Percentiles rank a stretch among this genome's conserved stretches.
These are phyloP conservation scores for Aselliscus stoliczkanus DNA, from an alignment of 2,797 vertebrate genomes.

Conservation along the genomic window DNA sequence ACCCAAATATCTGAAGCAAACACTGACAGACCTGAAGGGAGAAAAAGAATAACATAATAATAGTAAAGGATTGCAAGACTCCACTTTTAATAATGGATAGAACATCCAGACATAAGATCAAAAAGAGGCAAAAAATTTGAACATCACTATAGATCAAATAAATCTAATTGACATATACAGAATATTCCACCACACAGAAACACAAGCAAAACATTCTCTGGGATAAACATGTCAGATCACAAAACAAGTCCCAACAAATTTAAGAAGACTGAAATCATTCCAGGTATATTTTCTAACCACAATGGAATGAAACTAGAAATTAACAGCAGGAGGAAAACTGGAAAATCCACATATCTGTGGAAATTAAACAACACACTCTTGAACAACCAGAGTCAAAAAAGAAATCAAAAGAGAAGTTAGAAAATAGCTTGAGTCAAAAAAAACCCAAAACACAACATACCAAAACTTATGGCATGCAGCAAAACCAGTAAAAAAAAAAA, in stretches of 20 bases:
- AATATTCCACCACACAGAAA: not conserved
- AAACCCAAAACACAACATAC: not conserved
- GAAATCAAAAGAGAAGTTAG: not conserved
- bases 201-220: not conserved
- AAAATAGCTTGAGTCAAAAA: not conserved
- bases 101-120: not conserved
- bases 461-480: not conserved
- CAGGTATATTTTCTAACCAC: not conserved
- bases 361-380: not conserved
- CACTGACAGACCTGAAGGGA: not conserved
- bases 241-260: not conserved
- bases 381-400: not conserved
- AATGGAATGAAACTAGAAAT: conserved; percentile 26
- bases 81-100: not conserved
- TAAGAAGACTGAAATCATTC: not conserved
- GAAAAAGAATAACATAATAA: not conserved
- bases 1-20: not conserved
- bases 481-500: not conserved
- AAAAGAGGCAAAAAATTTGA: not conserved
- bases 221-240: not conserved
- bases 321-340: not conserved
- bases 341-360: not conserved
- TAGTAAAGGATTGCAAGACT: not conserved
- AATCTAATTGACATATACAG: not conserved
- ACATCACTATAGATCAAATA: not conserved